Evolutionary conservation across 2,797 vertebrate species (phyloP), one percentile per base, ranked within the genome.

Genomic region (Coluber constrictor): DNA sequence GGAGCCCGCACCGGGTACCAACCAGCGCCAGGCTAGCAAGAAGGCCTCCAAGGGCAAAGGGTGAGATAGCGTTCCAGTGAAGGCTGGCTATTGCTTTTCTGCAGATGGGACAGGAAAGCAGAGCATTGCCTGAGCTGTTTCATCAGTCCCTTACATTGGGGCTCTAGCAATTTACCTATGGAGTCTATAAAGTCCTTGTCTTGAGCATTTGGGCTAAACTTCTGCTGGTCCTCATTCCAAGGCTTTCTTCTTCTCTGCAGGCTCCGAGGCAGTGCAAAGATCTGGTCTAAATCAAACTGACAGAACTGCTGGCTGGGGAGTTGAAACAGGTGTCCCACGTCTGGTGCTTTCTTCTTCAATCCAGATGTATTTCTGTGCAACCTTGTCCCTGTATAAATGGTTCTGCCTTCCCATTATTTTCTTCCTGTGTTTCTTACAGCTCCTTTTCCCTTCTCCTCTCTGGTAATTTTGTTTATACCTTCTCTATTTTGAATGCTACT

Each of bases 221-320:
- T 4, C 60, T 10, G 18, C 59, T 3, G 27, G 5, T 9, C 27
- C 74, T 86, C n/a, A 0, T 92, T 94, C 74, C 43, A 47, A 93
- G n/a, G 27, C 56, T 4, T 20, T 10, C 59, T 18, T 60, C 93
- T 88, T 94, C 61, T 89, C 94, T 92, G 51, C 97, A 99, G 99
- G 96, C 98, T 99, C 96, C 98, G 99, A n/a, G 99, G 99, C 96
- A 99, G 99, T 0, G 98, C 99, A 91, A 99, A 99, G 98, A 99
- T 99, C 97, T 99, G 99, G 99, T 99, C 99, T 95, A 99, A 99
- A 96, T 99, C 99, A 66, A 99, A 99, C 97, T 99, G 98, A 98
- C 95, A 66, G 96, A 91, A 97, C 92, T 86, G 15, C 90, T 89
- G 96, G 94, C 95, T 92, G 96, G 96, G 97, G 95, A 93, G 94